A percentile compares a stretch with the other conserved stretches of the same genome.
Evolutionary conservation across 1,140 invertebrate species (phyloP).

Genomic region (Drosophila grimshawi): DNA sequence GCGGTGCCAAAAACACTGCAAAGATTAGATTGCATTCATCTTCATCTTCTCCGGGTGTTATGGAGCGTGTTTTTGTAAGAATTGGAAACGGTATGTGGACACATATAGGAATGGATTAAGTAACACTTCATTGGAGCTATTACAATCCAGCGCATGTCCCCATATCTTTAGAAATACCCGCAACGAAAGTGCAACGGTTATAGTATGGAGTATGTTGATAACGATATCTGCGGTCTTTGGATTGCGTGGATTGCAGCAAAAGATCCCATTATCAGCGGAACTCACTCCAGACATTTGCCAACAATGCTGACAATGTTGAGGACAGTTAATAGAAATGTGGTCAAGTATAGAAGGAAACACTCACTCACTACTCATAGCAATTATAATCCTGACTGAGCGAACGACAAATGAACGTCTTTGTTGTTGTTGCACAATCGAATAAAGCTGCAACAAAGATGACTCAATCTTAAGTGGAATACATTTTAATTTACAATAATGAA

Average conservation of each 20-base stretch:
- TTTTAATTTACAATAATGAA: not conserved
- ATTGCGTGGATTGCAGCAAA: not conserved
- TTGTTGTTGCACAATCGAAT: too few species aligned
- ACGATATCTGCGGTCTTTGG: not conserved
- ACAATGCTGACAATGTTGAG: too few species aligned
- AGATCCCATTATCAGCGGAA: not conserved
- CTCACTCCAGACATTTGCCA: not conserved
- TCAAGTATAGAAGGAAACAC: too few species aligned
- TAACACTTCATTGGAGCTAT: conserved; percentile 62
- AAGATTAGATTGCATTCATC: too few species aligned
- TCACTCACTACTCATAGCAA: too few species aligned
- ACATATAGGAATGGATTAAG: conserved; percentile 51
- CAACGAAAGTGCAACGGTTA: not conserved
- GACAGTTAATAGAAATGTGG: too few species aligned
- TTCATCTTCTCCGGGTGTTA: conserved; percentile 12
- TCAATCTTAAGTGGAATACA: not conserved
- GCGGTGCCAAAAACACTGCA: conserved; percentile 1
- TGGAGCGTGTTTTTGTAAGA: not conserved
- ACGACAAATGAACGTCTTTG: too few species aligned
- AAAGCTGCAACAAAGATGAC: not conserved
- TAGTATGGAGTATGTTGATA: not conserved
- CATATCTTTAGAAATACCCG: not conserved
- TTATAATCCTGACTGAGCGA: too few species aligned
- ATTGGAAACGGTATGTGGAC: not conserved
- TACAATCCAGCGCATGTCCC: conserved; percentile 36